Conservation (phyloP, 2,113 vertebrate genomes). For the Esox niger region DNA sequence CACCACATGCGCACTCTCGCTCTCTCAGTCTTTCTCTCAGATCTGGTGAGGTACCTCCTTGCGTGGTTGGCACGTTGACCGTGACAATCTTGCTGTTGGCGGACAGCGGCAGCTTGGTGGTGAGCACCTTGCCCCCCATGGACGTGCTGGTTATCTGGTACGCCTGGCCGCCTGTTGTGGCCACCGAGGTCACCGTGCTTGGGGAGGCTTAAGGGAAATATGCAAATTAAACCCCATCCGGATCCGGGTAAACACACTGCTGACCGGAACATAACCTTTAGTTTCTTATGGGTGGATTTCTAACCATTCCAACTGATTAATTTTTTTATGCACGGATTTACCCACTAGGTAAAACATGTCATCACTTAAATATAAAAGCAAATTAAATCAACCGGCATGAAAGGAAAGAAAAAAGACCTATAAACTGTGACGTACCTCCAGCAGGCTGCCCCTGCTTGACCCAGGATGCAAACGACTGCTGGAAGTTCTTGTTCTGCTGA, state of each 20-base stretch:
- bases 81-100: conserved; percentile 99
- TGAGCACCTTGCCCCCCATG: conserved; percentile 92
- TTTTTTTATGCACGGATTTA: neutral
- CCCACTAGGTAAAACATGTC: neutral
- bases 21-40: neutral
- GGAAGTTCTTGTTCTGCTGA: conserved; percentile 98
- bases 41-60: conserved; percentile 83
- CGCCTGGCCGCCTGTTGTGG: conserved; percentile 87
- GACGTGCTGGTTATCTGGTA: conserved; percentile 94
- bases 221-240: conserved; percentile 39
- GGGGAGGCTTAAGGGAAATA: conserved; percentile 78
- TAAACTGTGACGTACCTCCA: conserved; percentile 74
- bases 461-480: conserved; percentile 97
- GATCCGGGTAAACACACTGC: conserved; percentile 11
- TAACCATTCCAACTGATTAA: conserved; percentile 5
- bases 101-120: conserved; percentile 92
- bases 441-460: conserved; percentile 96
- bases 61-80: conserved; percentile 94
- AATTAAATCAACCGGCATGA: neutral
- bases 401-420: neutral
- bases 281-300: neutral
- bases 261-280: neutral
- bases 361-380: neutral
- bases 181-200: conserved; percentile 82
- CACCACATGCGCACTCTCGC: conserved; percentile 8